These are phyloP conservation scores for Achroia grisella DNA, from an alignment of 1,140 invertebrate species.

Conservation along the genomic window DNA sequence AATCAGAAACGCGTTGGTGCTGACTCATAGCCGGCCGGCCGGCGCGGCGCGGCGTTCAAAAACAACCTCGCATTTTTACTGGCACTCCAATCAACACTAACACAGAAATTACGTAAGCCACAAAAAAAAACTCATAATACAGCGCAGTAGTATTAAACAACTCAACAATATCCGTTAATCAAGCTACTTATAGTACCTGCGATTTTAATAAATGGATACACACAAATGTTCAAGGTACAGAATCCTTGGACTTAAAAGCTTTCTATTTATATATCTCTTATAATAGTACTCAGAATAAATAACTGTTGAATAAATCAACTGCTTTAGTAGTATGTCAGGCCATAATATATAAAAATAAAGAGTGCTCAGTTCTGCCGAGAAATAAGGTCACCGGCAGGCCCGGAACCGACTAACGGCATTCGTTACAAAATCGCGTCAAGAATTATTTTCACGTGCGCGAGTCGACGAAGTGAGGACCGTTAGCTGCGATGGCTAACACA, in stretches of 20 bases:
- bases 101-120: conserved; percentile 15
- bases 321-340: conserved; percentile 32
- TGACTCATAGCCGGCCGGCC: conserved; percentile 27
- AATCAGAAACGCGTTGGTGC: conserved; percentile 21
- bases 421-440: conserved; percentile 71
- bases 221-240: too few relatives aligned
- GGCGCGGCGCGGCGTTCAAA: conserved; percentile 15
- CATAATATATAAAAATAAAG: conserved; percentile 64
- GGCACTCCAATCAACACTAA: conserved; percentile 8
- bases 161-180: not conserved
- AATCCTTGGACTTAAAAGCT: not conserved
- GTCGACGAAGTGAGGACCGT: conserved; percentile 42
- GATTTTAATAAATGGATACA: too few relatives aligned
- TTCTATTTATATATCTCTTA: not conserved
- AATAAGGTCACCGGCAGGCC: conserved; percentile 67
- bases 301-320: conserved; percentile 12
- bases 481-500: conserved; percentile 32
- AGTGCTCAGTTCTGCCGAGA: conserved; percentile 47
- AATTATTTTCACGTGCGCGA: conserved; percentile 70
- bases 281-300: conserved; percentile 17
- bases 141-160: not conserved
- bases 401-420: conserved; percentile 69
- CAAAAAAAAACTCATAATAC: conserved; percentile 7
- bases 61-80: conserved; percentile 28
- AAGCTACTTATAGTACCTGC: not conserved